Evolutionary conservation across 2,113 vertebrate genomes (phyloP).

Genomic region (Mustelus asterias): DNA sequence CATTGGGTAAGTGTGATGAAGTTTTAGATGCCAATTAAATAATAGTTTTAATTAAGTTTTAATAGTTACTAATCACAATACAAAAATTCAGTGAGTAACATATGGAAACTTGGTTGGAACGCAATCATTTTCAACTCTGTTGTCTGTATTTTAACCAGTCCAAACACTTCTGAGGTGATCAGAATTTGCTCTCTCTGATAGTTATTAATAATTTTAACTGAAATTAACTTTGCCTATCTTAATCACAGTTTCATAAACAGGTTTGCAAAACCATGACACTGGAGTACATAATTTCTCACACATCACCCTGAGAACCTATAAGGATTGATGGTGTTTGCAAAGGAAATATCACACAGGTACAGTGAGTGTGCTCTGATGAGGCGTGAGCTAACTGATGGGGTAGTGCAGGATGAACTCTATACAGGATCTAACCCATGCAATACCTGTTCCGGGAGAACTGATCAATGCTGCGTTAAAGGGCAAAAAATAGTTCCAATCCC

Average conservation of each 20-base stretch:
- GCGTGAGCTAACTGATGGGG: not conserved
- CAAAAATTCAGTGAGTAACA: not conserved
- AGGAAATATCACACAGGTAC: not conserved
- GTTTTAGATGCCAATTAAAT: not conserved
- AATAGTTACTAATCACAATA: constrained; percentile 10
- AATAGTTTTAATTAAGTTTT: not conserved
- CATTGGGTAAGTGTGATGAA: not conserved
- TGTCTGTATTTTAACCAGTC: not conserved
- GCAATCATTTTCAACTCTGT: not conserved
- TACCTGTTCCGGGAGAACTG: not conserved
- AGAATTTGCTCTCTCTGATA: not conserved
- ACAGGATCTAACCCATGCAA: not conserved
- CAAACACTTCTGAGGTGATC: not conserved
- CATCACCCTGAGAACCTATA: not conserved
- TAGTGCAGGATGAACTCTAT: not conserved
- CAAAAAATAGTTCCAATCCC: not conserved
- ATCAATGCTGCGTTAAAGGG: not conserved
- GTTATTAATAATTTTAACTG: not conserved
- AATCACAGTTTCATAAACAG: not conserved
- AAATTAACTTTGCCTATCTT: not conserved
- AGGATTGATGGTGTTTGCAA: not conserved
- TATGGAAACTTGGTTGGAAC: not conserved
- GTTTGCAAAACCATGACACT: not conserved
- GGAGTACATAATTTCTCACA: not conserved
- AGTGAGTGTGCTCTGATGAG: not conserved